A percentile compares a stretch with the other conserved stretches of the same genome.
These are phyloP conservation scores for Esox masquinongy DNA, from an alignment of 2,797 vertebrate species.

Conservation along the genomic window DNA sequence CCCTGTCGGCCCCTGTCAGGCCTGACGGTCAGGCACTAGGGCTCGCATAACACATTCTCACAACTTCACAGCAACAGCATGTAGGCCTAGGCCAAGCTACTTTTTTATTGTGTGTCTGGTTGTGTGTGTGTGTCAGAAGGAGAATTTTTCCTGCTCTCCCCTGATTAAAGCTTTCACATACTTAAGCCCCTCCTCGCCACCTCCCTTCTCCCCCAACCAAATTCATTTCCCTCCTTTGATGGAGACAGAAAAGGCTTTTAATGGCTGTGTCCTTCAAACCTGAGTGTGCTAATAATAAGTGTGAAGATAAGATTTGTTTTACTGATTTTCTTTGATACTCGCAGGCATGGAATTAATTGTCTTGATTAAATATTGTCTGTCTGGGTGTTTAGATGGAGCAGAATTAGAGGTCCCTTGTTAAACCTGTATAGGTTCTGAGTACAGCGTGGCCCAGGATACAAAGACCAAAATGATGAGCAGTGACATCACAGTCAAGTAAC, in stretches of 20 bases:
- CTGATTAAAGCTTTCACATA: conserved; percentile 10
- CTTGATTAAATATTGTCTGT: conserved; percentile 77
- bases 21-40: neutral
- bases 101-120: neutral
- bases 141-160: neutral
- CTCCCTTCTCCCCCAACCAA: conserved; percentile 23
- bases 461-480: conserved; percentile 31
- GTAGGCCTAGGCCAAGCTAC: neutral
- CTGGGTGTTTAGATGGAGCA: conserved; percentile 50
- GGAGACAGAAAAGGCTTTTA: conserved; percentile 59
- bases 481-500: conserved; percentile 28
- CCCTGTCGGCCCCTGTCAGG: neutral
- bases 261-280: conserved; percentile 71
- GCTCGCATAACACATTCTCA: neutral
- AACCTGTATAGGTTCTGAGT: conserved; percentile 43
- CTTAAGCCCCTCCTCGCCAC: neutral
- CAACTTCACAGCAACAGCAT: neutral
- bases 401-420: conserved; percentile 52
- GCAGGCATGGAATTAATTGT: conserved; percentile 74
- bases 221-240: conserved; percentile 69
- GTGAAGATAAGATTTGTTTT: conserved; percentile 68
- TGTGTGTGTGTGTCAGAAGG: neutral
- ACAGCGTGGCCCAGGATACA: conserved; percentile 49
- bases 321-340: conserved; percentile 70
- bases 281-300: conserved; percentile 71